Evolutionary conservation across 2,888 invertebrate species (phyloP), one percentile per base, ranked within the genome.

Genomic region (Exocentrus adspersus): DNA sequence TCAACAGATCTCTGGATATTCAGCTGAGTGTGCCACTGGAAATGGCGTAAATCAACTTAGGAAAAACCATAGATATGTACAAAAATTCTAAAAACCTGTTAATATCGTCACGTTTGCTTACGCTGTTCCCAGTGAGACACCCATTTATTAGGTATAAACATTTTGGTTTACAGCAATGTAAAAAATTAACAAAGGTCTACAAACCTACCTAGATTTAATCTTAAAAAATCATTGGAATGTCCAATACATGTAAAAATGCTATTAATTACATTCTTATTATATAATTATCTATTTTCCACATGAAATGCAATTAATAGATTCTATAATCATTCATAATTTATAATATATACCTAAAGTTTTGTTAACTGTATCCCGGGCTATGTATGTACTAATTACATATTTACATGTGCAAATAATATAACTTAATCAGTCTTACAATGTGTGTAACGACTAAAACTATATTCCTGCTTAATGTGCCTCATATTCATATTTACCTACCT

Each of bases 91-190:
- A n/a, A n/a, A n/a, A n/a, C n/a, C n/a, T n/a, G n/a, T n/a, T n/a
- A n/a, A n/a, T n/a, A n/a, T n/a, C n/a, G n/a, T n/a, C n/a, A n/a
- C n/a, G n/a, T n/a, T n/a, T n/a, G n/a, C n/a, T n/a, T n/a, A n/a
- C n/a, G n/a, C n/a, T n/a, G n/a, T n/a, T n/a, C n/a, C n/a, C n/a
- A n/a, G n/a, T n/a, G n/a, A n/a, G n/a, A n/a, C n/a, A n/a, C n/a
- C n/a, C n/a, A n/a, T n/a, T n/a, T n/a, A n/a, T n/a, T n/a, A n/a
- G n/a, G n/a, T n/a, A n/a, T n/a, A n/a, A 57, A 24, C 16, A 46
- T 54, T 61, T 61, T 61, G 61, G 61, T 61, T 53, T 56, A 56
- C 61, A 61, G 61, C 61, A 56, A 56, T 61, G 54, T n/a, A 28
- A 32, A 53, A 60, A 58, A 12, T 50, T n/a, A 41, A 37, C 24